Evolutionary conservation across 2,888 invertebrate genomes (phyloP), one percentile per base, ranked within the genome.

Genomic region (Leucoma salicis): DNA sequence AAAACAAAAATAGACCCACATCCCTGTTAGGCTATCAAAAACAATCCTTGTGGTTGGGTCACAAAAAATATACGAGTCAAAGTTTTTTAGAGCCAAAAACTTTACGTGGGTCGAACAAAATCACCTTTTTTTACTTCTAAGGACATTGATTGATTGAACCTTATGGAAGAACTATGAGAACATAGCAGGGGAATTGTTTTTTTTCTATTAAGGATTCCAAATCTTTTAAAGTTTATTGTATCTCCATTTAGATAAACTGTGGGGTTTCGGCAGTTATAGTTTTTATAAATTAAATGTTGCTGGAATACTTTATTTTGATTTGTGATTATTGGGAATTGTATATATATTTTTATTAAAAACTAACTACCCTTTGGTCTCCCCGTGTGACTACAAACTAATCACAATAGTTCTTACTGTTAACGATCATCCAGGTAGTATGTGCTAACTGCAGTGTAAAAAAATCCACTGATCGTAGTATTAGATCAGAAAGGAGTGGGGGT

Each of bases 71-170:
- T 72, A 78, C 76, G 75, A 77, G 75, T 62, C 68, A 67, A 70
- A 67, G 63, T 85, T 85, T 85, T 86, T 81, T 74, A 72, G 68
- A 74, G 74, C 70, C 72, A 63, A 74, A 72, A 82, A 29, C 76
- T 83, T 85, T 82, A 86, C 82, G 84, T 87, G 86, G 87, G 87
- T 84, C 85, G 84, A 70, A 76, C 70, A 71, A 67, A 74, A 70
- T 76, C 75, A 61, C 60, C 63, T 61, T 80, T 82, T 82, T 85
- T 87, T 85, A 81, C 78, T 82, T 80, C 78, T 78, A 78, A 76
- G 78, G 88, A 86, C 88, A 81, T 87, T 88, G 88, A 88, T 88
- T 86, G 87, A 88, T 88, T 83, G 83, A 78, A 79, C 87, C 79
- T 85, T 84, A 82, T 82, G 75, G 77, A 70, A 74, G 64, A 72